A percentile compares a stretch with the other conserved stretches of the same genome.
These are phyloP conservation scores for Poeciliopsis turrubarensis DNA, from an alignment of 2,113 vertebrate genomes.

Conservation along the genomic window DNA sequence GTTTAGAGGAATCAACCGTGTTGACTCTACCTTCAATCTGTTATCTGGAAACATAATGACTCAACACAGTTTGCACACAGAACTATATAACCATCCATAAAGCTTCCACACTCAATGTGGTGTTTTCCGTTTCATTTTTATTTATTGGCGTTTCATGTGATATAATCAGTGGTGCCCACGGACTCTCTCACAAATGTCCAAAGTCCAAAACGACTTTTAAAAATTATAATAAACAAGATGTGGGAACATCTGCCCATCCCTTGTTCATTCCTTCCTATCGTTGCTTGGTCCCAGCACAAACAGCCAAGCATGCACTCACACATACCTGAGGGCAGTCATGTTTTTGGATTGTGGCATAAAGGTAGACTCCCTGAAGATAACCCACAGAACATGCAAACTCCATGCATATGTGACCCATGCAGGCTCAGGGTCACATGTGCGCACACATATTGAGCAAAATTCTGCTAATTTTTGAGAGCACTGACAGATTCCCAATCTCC, in stretches of 20 bases:
- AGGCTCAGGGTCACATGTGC: background rate
- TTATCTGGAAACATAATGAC: background rate
- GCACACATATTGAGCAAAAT: too few relatives aligned
- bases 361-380: background rate
- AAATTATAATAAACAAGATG: too few relatives aligned
- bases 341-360: background rate
- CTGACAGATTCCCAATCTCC: too few relatives aligned
- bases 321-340: background rate
- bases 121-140: background rate
- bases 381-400: background rate
- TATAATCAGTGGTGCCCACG: background rate
- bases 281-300: background rate
- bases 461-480: too few relatives aligned
- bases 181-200: too few relatives aligned
- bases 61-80: background rate
- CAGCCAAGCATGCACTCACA: background rate
- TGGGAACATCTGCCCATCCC: too few relatives aligned
- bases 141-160: background rate
- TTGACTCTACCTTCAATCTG: background rate
- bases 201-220: too few relatives aligned
- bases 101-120: background rate
- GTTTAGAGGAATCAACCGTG: background rate
- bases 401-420: background rate
- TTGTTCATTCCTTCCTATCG: too few relatives aligned
- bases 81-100: background rate